Evolutionary conservation across 2,113 vertebrate genomes (phyloP), one percentile per base, ranked within the genome.

Genomic region (Passer domesticus): DNA sequence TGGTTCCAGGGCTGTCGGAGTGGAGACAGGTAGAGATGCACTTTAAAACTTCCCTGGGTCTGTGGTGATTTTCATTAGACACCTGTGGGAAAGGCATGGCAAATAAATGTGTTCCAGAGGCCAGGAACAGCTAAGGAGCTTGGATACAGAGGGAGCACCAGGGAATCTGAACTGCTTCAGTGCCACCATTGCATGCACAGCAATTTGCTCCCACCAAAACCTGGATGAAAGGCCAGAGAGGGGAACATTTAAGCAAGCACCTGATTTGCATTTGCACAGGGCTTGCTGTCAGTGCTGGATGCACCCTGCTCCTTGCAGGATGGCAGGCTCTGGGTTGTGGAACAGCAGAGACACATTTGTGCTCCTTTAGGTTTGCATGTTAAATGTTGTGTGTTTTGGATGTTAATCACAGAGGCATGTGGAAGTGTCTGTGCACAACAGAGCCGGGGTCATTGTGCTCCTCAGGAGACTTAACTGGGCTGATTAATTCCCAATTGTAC

Each of bases 61-160:
- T 86, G 18, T 41, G 74, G 19, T 30, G 21, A 37, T 63, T 73
- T 90, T 41, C 6, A 3, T 49, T 47, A 35, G 28, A 81, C 13
- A 49, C 3, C 10, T 4, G 2, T 46, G 28, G n/a, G 20, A 8
- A 87, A 79, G 74, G 6, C 2, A 0, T 50, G 39, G 33, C 21
- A 79, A 88, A 68, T 9, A 16, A 50, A 20, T 9, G 13, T 39
- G 16, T 52, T 35, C 55, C 21, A 55, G 82, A 49, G 56, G 37
- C 21, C 44, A 64, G 35, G 46, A 63, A 43, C 4, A n/a, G 46
- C 33, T 28, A 20, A 77, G 56, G n/a, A 77, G 8, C 49, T 22
- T 27, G 44, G 41, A 33, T 12, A 11, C 9, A 10, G 31, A 49
- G 46, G 44, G 53, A 62, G 11, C 1, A 1, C 7, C 35, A 41